Conservation (phyloP, 2,113 vertebrate species). For the Corydoras sp. region DNA sequence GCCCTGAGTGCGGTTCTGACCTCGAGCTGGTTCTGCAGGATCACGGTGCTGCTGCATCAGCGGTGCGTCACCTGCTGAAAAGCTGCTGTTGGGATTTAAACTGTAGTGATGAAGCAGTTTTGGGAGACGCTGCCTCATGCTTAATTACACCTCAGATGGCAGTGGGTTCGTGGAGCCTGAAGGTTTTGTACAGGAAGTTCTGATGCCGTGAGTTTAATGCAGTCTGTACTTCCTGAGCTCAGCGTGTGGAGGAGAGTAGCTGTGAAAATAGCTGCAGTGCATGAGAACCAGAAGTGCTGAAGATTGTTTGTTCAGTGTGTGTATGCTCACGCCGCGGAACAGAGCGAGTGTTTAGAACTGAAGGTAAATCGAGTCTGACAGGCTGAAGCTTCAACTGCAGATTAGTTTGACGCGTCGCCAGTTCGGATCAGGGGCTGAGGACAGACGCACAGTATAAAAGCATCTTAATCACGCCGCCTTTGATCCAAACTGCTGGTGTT, state of each 20-base stretch:
- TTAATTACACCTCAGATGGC: not conserved
- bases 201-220: not conserved
- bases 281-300: not conserved
- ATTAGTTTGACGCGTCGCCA: not conserved
- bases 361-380: conserved; percentile 1
- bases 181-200: not conserved
- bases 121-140: not conserved
- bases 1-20: not conserved
- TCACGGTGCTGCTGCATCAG: not conserved
- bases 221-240: not conserved
- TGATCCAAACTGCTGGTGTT: not conserved
- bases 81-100: not conserved
- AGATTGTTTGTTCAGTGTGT: not conserved
- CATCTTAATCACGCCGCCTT: not conserved
- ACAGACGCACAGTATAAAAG: no score
- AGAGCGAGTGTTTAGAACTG: not conserved
- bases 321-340: not conserved
- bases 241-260: not conserved
- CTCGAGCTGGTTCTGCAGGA: not conserved
- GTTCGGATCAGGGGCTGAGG: conserved; percentile 1
- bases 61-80: not conserved
- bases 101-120: not conserved
- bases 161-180: not conserved
- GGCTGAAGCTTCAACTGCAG: not conserved
- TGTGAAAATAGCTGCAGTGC: not conserved